These are phyloP conservation scores for Diglossa cyanea DNA, from an alignment of 2,797 vertebrate genomes.

Conservation along the genomic window DNA sequence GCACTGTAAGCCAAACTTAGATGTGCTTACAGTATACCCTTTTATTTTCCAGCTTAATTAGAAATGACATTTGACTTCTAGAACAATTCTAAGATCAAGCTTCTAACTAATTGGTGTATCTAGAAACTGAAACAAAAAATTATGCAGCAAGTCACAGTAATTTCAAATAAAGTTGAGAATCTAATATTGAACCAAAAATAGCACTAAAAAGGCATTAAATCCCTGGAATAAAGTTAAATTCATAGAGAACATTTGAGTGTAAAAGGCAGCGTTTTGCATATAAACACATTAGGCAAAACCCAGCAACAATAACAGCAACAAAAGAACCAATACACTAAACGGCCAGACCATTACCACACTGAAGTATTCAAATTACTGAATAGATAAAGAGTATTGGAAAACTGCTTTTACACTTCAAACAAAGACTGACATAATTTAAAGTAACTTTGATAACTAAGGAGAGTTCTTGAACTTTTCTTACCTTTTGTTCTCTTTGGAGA, in stretches of 20 bases:
- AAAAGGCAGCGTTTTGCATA: rapidly evolving
- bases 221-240: background rate
- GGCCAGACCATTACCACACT: background rate
- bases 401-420: background rate
- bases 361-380: background rate
- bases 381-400: background rate
- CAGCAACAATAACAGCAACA: background rate
- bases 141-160: background rate
- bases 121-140: background rate
- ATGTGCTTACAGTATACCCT: background rate
- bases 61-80: background rate
- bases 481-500: slow-evolving; percentile 77
- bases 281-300: background rate
- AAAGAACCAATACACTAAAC: background rate
- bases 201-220: background rate
- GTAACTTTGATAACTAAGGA: background rate
- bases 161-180: background rate
- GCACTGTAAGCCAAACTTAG: background rate
- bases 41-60: background rate
- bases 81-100: background rate
- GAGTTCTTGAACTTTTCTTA: slow-evolving; percentile 23
- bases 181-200: background rate
- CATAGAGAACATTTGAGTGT: background rate
- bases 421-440: background rate
- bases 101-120: background rate